Evolutionary conservation across 2,113 vertebrate genomes (phyloP).

Genomic region (Macroglossus sobrinus): DNA sequence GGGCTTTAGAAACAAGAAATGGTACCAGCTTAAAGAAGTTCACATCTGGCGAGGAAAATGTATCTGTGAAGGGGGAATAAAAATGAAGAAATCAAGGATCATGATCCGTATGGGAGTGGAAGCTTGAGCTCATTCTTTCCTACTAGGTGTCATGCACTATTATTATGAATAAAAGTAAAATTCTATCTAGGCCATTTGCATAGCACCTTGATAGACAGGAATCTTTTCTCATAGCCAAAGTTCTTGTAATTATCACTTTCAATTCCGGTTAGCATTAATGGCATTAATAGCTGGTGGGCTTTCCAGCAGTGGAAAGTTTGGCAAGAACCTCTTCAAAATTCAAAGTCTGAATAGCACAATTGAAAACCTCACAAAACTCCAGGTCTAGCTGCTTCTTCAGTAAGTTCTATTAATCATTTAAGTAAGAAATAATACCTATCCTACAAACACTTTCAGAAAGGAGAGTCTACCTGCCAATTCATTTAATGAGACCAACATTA

Average conservation of each 20-base stretch:
- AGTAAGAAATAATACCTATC: background rate
- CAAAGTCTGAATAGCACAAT: background rate
- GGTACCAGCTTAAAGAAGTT: background rate
- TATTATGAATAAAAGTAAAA: background rate
- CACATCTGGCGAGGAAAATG: background rate
- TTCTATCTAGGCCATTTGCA: background rate
- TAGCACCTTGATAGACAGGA: background rate
- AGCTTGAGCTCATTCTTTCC: background rate
- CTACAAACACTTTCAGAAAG: background rate
- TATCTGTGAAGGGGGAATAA: background rate
- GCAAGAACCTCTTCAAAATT: background rate
- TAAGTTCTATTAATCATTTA: background rate
- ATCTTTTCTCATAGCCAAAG: background rate
- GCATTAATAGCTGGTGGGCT: background rate
- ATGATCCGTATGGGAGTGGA: fast-evolving
- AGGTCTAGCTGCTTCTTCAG: background rate
- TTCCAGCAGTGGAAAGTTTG: background rate
- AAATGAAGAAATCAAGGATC: background rate
- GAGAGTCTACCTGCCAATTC: background rate
- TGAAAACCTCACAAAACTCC: background rate
- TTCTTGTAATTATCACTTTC: background rate
- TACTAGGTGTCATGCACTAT: background rate
- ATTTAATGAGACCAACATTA: background rate
- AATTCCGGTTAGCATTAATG: background rate
- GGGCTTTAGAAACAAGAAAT: background rate